phyloP scores from a whole-genome alignment of 2,888 invertebrate species.

The Deilephila elpenor region DNA sequence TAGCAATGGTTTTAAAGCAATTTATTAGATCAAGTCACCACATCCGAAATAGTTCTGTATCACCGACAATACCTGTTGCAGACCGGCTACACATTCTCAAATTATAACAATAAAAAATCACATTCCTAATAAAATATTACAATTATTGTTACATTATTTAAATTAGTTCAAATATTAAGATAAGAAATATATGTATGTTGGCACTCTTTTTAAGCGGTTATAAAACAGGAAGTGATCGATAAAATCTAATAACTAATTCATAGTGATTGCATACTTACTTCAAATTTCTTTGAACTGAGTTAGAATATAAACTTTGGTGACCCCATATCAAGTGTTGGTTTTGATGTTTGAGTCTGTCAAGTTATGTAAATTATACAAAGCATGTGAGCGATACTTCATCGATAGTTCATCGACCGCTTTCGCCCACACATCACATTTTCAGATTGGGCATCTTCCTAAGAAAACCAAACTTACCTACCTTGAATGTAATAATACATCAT shows the following conservation, averaged over 20 bases:
- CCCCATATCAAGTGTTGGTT: slow-evolving; percentile 74
- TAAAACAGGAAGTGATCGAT: neutral
- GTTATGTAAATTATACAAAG: slow-evolving; percentile 81
- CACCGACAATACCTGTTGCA: slow-evolving; percentile 3
- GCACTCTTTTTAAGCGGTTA: neutral
- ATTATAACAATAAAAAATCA: slow-evolving; percentile 2
- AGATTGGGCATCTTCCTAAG: slow-evolving; percentile 54
- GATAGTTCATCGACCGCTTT: slow-evolving; percentile 73
- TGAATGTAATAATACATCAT: slow-evolving; percentile 38
- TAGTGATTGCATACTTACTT: slow-evolving; percentile 60
- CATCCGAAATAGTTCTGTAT: slow-evolving; percentile 45
- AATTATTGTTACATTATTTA: slow-evolving; percentile 11
- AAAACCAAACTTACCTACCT: slow-evolving; percentile 38
- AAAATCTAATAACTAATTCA: slow-evolving; percentile 22
- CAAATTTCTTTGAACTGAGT: slow-evolving; percentile 50
- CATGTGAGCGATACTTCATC: slow-evolving; percentile 73
- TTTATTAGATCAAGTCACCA: slow-evolving; percentile 70
- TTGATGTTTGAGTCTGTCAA: slow-evolving; percentile 73
- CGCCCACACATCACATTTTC: slow-evolving; percentile 63
- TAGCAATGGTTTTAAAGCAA: slow-evolving; percentile 64
- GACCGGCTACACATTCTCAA: slow-evolving; percentile 7
- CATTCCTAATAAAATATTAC: neutral
- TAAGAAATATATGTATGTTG: neutral
- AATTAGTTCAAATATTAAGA: neutral
- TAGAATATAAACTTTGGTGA: slow-evolving; percentile 66